Percentiles rank a stretch among this genome's conserved stretches.
These are phyloP conservation scores for Mirza zaza DNA, from an alignment of 2,113 vertebrate species.

Conservation along the genomic window DNA sequence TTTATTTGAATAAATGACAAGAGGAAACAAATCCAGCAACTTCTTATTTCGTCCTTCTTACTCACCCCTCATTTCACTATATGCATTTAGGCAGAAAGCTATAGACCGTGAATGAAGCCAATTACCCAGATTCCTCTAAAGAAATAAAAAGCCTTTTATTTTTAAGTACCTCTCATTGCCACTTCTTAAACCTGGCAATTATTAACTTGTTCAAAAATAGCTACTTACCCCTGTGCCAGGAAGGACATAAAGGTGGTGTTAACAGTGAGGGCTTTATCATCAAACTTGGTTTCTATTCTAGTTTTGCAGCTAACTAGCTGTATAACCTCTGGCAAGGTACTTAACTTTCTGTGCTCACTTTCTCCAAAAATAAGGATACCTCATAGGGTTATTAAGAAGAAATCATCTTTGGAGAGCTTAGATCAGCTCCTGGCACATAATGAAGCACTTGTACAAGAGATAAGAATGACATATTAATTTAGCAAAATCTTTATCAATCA, in stretches of 20 bases:
- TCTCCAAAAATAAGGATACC: background rate
- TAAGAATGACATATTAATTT: background rate
- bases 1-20: background rate
- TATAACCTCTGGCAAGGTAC: background rate
- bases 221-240: background rate
- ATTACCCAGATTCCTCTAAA: slow-evolving; percentile 30
- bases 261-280: background rate
- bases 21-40: slow-evolving; percentile 1
- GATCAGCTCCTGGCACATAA: background rate
- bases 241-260: background rate
- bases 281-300: background rate
- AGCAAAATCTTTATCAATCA: background rate
- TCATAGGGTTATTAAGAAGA: background rate
- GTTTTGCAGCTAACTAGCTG: background rate
- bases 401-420: background rate
- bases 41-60: background rate
- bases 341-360: background rate
- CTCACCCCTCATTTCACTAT: background rate
- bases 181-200: slow-evolving; percentile 60
- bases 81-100: slow-evolving; percentile 23
- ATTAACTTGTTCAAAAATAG: slow-evolving; percentile 60
- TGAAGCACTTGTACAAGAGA: background rate
- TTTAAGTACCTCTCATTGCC: slow-evolving; percentile 32
- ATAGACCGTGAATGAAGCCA: slow-evolving; percentile 26
- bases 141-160: slow-evolving; percentile 55